Percentiles rank a stretch among this genome's conserved stretches.
Evolutionary conservation across 2,113 vertebrate species (phyloP).

Genomic region (Edolisoma coerulescens): DNA sequence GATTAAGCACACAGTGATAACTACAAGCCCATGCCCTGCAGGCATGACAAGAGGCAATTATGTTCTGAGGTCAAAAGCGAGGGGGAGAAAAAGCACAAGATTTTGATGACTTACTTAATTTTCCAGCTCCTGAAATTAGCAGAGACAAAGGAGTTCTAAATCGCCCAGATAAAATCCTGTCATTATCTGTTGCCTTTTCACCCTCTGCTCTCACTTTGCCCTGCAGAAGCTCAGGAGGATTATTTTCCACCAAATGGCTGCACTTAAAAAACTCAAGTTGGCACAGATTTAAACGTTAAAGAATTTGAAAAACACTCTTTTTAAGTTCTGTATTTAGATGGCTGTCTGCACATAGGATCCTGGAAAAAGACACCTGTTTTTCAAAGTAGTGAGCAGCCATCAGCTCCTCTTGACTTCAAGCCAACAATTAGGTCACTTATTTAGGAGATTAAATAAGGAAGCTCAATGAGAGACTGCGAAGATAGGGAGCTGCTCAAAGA

Average conservation of each 20-base stretch:
- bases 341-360: neutral
- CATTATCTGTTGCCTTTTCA: slow-evolving; percentile 3
- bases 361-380: slow-evolving; percentile 26
- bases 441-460: slow-evolving; percentile 20
- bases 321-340: neutral
- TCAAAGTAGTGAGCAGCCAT: neutral
- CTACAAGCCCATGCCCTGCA: slow-evolving; percentile 45
- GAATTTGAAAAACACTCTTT: neutral
- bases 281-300: neutral
- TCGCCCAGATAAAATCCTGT: neutral
- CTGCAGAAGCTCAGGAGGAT: neutral
- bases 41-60: slow-evolving; percentile 53
- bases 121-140: slow-evolving; percentile 44
- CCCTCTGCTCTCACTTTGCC: neutral
- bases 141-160: slow-evolving; percentile 37
- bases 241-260: neutral
- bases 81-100: slow-evolving; percentile 50
- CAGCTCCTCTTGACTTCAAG: neutral
- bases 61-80: slow-evolving; percentile 49
- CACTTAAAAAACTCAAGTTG: neutral
- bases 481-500: neutral
- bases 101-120: slow-evolving; percentile 55
- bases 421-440: slow-evolving; percentile 39
- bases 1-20: slow-evolving; percentile 51
- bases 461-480: neutral